Percentiles rank a stretch among this genome's conserved stretches.
These are phyloP conservation scores for Calidris pugnax DNA, from an alignment of 2,113 vertebrate species.

Conservation along the genomic window DNA sequence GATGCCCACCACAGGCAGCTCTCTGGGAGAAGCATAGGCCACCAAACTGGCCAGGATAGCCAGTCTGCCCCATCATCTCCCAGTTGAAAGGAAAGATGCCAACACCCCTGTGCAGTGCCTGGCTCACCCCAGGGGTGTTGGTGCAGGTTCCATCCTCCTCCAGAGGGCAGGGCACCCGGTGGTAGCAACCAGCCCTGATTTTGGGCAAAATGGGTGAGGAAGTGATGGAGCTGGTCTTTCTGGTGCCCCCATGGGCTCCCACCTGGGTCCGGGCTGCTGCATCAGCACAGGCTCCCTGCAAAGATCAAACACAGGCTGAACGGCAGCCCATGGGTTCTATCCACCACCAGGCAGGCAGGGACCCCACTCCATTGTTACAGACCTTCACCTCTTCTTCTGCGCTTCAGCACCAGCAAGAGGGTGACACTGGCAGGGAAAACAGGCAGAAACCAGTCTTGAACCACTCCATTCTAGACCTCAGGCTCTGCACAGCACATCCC, in stretches of 20 bases:
- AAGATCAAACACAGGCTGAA: neutral
- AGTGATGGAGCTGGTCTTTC: neutral
- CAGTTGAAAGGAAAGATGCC: neutral
- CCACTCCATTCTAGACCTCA: fast-evolving
- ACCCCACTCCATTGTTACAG: neutral
- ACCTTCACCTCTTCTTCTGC: neutral
- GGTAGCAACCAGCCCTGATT: neutral
- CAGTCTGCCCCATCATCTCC: neutral
- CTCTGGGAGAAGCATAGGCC: fast-evolving
- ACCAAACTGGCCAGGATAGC: fast-evolving
- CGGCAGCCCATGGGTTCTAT: neutral
- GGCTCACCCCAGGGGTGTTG: neutral
- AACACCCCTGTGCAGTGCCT: fast-evolving
- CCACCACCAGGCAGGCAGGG: neutral
- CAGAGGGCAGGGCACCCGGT: neutral
- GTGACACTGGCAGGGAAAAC: neutral
- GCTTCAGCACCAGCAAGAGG: neutral
- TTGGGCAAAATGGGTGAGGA: neutral
- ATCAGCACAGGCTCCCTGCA: neutral
- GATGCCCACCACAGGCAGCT: too few relatives aligned
- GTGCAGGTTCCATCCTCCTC: neutral
- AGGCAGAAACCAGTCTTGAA: too few relatives aligned
- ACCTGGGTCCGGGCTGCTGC: neutral
- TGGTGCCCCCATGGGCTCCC: fast-evolving
- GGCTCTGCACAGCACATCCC: neutral